Percentiles rank a stretch among this genome's conserved stretches.
Conservation (phyloP, 2,113 vertebrate species). For the Odontophorus gujanensis region DNA sequence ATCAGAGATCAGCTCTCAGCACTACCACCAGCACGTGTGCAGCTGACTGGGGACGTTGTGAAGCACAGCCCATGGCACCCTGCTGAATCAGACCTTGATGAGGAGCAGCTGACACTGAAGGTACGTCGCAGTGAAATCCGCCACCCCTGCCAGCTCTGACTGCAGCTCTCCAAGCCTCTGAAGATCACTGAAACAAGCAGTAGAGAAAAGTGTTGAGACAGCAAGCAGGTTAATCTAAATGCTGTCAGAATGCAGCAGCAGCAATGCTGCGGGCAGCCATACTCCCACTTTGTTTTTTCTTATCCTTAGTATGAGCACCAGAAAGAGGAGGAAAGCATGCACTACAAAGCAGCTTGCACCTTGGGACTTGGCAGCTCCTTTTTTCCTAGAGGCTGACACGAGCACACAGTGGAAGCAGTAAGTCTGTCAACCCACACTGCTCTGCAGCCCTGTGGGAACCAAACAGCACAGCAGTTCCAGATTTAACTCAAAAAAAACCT, state of each 20-base stretch:
- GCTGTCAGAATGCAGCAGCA: not conserved
- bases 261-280: not conserved
- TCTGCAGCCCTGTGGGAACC: not conserved
- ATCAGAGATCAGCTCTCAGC: not conserved
- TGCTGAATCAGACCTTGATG: conserved; percentile 83
- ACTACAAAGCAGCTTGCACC: not conserved
- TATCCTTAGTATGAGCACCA: not conserved
- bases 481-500: not conserved
- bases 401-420: not conserved
- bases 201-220: not conserved
- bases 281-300: not conserved
- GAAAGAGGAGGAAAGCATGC: not conserved
- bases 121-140: conserved; percentile 95
- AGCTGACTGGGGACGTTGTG: not conserved
- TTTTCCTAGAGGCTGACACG: not conserved
- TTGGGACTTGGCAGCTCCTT: not conserved
- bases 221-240: not conserved
- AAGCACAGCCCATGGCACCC: not conserved
- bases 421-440: conserved; percentile 13
- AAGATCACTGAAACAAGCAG: conserved; percentile 83
- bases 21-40: not conserved
- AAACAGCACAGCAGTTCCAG: not conserved
- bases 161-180: conserved; percentile 94
- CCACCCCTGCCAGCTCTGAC: conserved; percentile 91
- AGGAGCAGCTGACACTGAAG: conserved; percentile 94